phyloP scores from a whole-genome alignment of 2,113 vertebrate genomes.

The Egretta garzetta region DNA sequence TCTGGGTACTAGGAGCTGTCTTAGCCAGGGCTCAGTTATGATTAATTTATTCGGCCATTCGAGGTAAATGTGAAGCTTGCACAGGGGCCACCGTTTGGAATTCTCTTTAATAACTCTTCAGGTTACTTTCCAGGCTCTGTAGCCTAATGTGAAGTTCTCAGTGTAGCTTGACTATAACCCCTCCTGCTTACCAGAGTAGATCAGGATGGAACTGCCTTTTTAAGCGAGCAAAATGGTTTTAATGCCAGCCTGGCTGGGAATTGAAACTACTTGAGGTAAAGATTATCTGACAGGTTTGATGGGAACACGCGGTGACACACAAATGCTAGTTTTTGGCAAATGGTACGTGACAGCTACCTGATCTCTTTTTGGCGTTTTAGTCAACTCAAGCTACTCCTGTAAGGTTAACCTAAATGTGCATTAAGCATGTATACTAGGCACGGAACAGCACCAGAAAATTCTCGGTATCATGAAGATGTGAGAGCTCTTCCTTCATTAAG shows the following conservation, averaged over 20 bases:
- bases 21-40: background rate
- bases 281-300: background rate
- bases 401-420: background rate
- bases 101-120: background rate
- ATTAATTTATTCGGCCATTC: background rate
- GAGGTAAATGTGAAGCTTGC: fast-evolving
- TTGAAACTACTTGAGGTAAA: background rate
- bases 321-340: background rate
- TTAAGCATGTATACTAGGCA: fast-evolving
- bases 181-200: background rate
- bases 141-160: background rate
- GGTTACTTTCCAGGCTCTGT: background rate
- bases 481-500: background rate
- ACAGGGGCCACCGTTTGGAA: fast-evolving
- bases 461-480: background rate
- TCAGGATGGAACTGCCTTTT: background rate
- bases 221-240: background rate
- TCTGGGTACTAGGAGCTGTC: fast-evolving
- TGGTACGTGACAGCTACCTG: background rate
- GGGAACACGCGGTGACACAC: background rate
- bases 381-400: background rate
- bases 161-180: background rate
- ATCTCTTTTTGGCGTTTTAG: background rate
- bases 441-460: fast-evolving
- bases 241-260: background rate